These are phyloP conservation scores for Apeltes quadracus DNA, from an alignment of 2,113 vertebrate species.

Conservation along the genomic window DNA sequence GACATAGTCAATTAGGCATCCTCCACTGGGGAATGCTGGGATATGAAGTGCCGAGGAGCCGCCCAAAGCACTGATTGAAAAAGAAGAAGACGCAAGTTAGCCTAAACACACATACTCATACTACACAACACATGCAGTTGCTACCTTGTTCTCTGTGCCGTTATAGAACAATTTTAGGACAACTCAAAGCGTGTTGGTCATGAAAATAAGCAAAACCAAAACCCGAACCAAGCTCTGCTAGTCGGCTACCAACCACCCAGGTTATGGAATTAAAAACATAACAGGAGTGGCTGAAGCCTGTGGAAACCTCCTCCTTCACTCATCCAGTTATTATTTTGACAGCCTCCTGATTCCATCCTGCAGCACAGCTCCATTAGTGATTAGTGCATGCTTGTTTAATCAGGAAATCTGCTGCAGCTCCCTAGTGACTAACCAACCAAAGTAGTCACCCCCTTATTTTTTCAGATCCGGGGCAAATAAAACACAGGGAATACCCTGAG, in stretches of 20 bases:
- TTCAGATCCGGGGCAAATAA: slow-evolving; percentile 58
- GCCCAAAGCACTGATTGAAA: slow-evolving; percentile 88
- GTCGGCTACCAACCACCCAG: slow-evolving; percentile 11
- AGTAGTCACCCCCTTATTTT: slow-evolving; percentile 53
- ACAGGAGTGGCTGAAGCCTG: slow-evolving; percentile 27
- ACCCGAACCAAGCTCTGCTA: neutral
- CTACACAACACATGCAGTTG: neutral
- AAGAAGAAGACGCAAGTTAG: slow-evolving; percentile 17
- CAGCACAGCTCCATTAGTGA: slow-evolving; percentile 65
- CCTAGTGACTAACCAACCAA: slow-evolving; percentile 60
- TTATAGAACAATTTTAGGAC: neutral
- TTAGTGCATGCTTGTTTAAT: slow-evolving; percentile 73
- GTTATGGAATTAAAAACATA: slow-evolving; percentile 19
- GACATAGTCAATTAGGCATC: slow-evolving; percentile 98
- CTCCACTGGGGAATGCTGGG: slow-evolving; percentile 94
- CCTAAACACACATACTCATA: neutral
- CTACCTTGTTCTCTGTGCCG: neutral
- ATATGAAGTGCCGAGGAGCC: slow-evolving; percentile 96
- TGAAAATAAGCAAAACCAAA: neutral
- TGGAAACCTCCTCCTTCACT: slow-evolving; percentile 42
- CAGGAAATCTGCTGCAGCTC: slow-evolving; percentile 65
- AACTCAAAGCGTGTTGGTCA: neutral
- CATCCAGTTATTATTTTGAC: slow-evolving; percentile 52
- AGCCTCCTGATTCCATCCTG: slow-evolving; percentile 51
- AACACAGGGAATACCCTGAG: slow-evolving; percentile 64